Conservation (phyloP, 2,888 invertebrate genomes). For the Caenorhabditis sp. region DNA sequence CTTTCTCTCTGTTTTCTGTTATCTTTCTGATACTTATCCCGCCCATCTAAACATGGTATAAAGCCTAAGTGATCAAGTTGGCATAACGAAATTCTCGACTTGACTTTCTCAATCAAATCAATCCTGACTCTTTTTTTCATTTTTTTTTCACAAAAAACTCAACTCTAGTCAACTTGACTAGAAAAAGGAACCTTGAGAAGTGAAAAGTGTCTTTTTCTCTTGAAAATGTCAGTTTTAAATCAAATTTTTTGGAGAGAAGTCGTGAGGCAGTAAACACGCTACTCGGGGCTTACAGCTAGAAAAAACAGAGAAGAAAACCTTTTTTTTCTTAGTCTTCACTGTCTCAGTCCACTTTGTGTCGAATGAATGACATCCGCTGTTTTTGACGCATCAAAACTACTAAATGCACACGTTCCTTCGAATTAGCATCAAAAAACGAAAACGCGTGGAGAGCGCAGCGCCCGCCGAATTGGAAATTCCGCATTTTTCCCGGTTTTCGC, state of each 20-base stretch:
- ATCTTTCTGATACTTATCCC: background rate
- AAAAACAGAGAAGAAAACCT: constrained; percentile 13
- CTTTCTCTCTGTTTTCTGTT: no score
- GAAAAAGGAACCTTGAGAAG: no score
- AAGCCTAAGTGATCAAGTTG: no score
- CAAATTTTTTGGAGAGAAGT: no score
- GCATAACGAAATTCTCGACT: constrained; percentile 11
- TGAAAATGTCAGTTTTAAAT: constrained; percentile 51
- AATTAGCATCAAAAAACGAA: constrained; percentile 37
- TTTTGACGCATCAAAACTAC: constrained; percentile 23
- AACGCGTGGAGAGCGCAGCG: background rate
- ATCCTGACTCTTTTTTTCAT: background rate
- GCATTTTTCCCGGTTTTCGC: background rate
- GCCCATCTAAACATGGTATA: background rate
- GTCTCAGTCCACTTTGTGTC: constrained; percentile 5
- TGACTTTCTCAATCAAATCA: constrained; percentile 12
- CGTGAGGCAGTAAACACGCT: constrained; percentile 27
- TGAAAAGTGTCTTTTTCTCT: no score
- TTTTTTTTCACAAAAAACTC: no score
- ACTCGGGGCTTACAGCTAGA: background rate
- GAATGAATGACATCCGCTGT: constrained; percentile 20
- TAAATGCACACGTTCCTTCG: constrained; percentile 31
- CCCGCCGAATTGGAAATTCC: constrained; percentile 19
- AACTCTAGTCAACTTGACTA: no score
- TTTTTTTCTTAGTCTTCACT: constrained; percentile 20